Base-by-base conservation (phyloP, 2,797 vertebrate species). In the Momotus momota region DNA sequence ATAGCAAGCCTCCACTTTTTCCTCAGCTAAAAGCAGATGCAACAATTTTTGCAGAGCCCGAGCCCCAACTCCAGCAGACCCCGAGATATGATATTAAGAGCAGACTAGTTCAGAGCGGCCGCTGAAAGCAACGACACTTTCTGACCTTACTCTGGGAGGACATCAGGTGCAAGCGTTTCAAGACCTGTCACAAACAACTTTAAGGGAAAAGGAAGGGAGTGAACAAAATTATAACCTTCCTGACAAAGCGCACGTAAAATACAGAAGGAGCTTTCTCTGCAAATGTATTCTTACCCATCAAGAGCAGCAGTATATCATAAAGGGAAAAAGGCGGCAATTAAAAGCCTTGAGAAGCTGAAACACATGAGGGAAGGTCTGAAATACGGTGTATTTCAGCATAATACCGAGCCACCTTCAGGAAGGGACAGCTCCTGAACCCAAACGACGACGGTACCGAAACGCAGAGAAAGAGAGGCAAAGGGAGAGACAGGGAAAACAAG, bases 311-410 rank as follows among this genome's bases (percentile, higher is more conserved):
- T 41, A 54, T 69, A 95, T 96, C 95, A 95, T 81, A 92, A 95
- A 95, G 88, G 86, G 80, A 88, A 97, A 95, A 96, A 95, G 93
- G 95, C 62, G 25, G 95, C 96, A 97, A 97, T 97, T 97, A 97
- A 95, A 95, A 96, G 79, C 95, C 88, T 84, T 49, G 73, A 95
- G 94, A 69, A 94, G 83, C 95, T 88, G 93, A 88, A 96, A 92
- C 6, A 27, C 80, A 54, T 81, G 90, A 94, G 81, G 88, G 92
- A 88, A 81, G 5, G 54, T 57, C 94, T 95, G 96, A 88, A 90
- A 90, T 25, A 61, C 0, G 2, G 61, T 9, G 10, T 18, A 21
- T 57, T 91, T 75, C 82, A 79, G 75, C 58, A 40, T 12, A 71
- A 82, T 5, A 0, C 61, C 15, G 43, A 15, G 41, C 38, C 0